phyloP scores from a whole-genome alignment of 2,797 vertebrate species.

The Nothura maculosa region DNA sequence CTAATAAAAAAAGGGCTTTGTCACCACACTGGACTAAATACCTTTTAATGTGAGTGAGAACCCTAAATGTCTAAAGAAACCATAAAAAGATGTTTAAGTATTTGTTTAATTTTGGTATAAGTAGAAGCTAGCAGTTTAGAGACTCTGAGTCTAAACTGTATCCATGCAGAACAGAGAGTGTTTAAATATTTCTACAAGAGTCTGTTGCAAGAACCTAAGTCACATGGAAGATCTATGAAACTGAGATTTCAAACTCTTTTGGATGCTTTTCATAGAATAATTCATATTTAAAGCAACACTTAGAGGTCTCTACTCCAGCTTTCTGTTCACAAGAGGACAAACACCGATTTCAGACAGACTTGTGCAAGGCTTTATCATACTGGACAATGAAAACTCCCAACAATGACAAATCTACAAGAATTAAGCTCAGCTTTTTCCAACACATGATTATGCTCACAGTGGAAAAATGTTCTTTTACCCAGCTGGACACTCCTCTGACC shows the following conservation, averaged over 20 bases:
- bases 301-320: neutral
- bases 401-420: neutral
- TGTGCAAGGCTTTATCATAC: neutral
- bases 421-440: neutral
- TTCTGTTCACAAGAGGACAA: neutral
- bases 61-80: neutral
- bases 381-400: neutral
- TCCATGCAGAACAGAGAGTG: neutral
- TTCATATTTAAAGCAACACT: neutral
- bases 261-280: neutral
- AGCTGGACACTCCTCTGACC: neutral
- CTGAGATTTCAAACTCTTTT: neutral
- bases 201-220: neutral
- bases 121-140: neutral
- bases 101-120: neutral
- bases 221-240: neutral
- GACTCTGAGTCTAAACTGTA: neutral
- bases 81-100: neutral
- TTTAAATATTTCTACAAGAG: neutral
- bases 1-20: neutral
- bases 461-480: neutral
- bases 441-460: neutral
- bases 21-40: neutral
- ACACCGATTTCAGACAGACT: neutral
- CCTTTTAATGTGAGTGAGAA: neutral